Percentiles rank a stretch among this genome's conserved stretches.
Evolutionary conservation across 2,113 vertebrate genomes (phyloP).

Genomic region (Platycercus adscitus): DNA sequence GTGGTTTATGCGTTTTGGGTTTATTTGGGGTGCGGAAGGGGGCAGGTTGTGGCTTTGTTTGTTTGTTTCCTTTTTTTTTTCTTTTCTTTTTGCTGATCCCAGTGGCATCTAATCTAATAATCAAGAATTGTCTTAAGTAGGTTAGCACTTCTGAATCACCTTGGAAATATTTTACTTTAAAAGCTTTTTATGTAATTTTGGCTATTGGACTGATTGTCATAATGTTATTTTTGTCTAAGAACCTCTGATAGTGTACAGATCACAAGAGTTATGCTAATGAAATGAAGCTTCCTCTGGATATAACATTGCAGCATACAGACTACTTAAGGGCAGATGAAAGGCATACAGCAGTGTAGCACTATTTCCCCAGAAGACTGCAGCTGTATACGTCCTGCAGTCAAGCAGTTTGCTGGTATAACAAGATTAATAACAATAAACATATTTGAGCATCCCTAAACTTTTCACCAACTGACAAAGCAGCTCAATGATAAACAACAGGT

Average conservation of each 20-base stretch:
- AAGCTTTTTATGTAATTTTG: constrained; percentile 50
- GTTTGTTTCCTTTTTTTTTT: not conserved
- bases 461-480: not conserved
- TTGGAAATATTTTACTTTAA: constrained; percentile 60
- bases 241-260: not conserved
- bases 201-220: not conserved
- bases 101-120: constrained; percentile 73
- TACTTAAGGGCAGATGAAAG: constrained; percentile 6
- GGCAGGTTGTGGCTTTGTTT: not conserved
- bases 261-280: not conserved
- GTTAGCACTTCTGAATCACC: constrained; percentile 69
- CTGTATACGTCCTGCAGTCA: not conserved
- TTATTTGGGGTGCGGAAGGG: not conserved
- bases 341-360: not conserved
- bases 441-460: not conserved
- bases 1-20: not conserved
- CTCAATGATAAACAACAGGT: not conserved
- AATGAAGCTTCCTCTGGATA: constrained; percentile 3
- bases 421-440: not conserved
- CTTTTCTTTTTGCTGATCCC: not conserved
- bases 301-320: not conserved
- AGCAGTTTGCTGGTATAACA: not conserved
- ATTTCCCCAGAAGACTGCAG: not conserved
- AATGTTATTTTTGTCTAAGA: constrained; percentile 23
- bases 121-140: constrained; percentile 67